Conservation (phyloP, 2,888 invertebrate genomes). For the Campoplex nolae region DNA sequence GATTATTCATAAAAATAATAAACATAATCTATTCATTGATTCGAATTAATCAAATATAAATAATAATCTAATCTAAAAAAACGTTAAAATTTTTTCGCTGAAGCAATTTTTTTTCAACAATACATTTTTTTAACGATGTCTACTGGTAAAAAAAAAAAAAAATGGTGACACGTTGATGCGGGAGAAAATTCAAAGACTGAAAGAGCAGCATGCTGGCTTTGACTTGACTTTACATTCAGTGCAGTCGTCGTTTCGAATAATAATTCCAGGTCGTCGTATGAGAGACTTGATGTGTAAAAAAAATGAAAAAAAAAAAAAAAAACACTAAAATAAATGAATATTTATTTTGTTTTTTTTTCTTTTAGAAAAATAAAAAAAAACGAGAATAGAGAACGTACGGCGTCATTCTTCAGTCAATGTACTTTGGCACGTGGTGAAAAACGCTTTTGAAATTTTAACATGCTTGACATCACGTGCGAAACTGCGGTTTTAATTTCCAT, state of each 20-base stretch:
- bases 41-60: too few species aligned
- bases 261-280: constrained; percentile 5
- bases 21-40: too few species aligned
- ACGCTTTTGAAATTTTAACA: constrained; percentile 35
- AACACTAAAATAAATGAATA: not conserved
- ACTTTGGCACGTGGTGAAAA: constrained; percentile 1
- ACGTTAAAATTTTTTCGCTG: not conserved
- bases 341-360: not conserved
- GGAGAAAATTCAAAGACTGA: not conserved
- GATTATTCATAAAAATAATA: too few species aligned
- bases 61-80: too few species aligned
- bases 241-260: not conserved
- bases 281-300: constrained; percentile 6
- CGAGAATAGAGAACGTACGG: not conserved
- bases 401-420: constrained; percentile 25
- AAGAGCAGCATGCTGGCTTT: not conserved
- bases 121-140: not conserved
- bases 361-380: not conserved
- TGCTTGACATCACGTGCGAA: constrained; percentile 17
- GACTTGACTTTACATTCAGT: not conserved
- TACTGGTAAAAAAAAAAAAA: not conserved
- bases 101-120: not conserved
- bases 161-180: not conserved
- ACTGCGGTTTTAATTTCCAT: constrained; percentile 35
- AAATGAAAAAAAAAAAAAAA: not conserved